Evolutionary conservation across 2,797 vertebrate genomes (phyloP).

Genomic region (Scarus forsteni): DNA sequence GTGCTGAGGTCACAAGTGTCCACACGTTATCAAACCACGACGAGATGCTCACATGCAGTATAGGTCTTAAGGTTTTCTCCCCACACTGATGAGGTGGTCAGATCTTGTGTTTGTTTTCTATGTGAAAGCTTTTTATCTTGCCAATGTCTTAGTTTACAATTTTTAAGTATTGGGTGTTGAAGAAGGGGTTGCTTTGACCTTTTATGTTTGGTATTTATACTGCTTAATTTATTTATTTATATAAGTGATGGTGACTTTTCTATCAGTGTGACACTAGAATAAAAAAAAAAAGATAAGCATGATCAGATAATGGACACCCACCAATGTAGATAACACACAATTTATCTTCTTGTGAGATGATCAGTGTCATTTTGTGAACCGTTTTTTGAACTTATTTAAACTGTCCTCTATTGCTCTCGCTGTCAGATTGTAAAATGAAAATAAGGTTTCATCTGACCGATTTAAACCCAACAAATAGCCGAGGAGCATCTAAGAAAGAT

Average conservation of each 20-base stretch:
- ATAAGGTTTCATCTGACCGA: constrained; percentile 61
- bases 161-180: constrained; percentile 68
- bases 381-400: constrained; percentile 75
- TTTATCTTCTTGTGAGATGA: constrained; percentile 82
- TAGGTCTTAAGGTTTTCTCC: constrained; percentile 42
- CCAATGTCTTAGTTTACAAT: constrained; percentile 71
- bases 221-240: constrained; percentile 78
- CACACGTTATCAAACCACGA: constrained; percentile 35
- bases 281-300: constrained; percentile 81
- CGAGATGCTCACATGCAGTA: constrained; percentile 34
- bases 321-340: constrained; percentile 79
- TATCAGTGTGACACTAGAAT: constrained; percentile 76
- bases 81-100: constrained; percentile 50
- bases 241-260: constrained; percentile 79
- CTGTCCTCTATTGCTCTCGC: constrained; percentile 47
- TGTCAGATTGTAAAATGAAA: constrained; percentile 74
- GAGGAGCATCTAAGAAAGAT: constrained; percentile 58
- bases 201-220: constrained; percentile 81
- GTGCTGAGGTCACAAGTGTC: constrained; percentile 52
- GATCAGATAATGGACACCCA: constrained; percentile 80
- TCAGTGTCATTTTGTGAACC: constrained; percentile 80
- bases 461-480: constrained; percentile 51
- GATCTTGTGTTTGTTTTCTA: constrained; percentile 70
- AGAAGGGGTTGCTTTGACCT: constrained; percentile 64
- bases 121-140: constrained; percentile 62